These are phyloP conservation scores for Mastigias papua DNA, from an alignment of 30 jellyfish, hydroid and myxozoan species.

Conservation along the genomic window DNA sequence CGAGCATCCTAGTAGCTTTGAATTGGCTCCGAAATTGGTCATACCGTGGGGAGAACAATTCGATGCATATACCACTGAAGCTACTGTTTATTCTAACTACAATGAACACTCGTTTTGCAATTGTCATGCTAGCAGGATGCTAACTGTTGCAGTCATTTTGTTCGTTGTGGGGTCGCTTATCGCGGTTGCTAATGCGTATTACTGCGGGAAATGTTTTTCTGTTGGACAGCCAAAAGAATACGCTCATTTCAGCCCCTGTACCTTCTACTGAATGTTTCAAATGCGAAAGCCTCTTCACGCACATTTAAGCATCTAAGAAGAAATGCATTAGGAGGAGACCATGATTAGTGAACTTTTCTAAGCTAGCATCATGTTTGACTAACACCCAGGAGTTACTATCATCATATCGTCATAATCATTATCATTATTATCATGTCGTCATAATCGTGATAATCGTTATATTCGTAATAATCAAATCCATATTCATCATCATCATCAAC, in stretches of 20 bases:
- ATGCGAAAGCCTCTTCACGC: no score
- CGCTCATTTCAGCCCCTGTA: slow-evolving; percentile 98
- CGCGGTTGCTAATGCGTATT: slow-evolving; percentile 90
- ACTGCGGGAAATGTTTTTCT: slow-evolving; percentile 92
- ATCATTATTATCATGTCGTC: no score
- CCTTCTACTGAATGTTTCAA: slow-evolving; percentile 73
- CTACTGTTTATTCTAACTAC: background rate
- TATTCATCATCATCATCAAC: no score
- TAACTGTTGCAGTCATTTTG: slow-evolving; percentile 82
- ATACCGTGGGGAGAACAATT: background rate
- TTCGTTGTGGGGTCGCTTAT: slow-evolving; percentile 82
- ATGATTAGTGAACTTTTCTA: no score
- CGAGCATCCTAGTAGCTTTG: background rate
- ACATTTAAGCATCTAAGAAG: no score
- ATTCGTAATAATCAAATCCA: no score
- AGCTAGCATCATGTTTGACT: no score
- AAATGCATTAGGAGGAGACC: no score
- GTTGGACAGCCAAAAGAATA: slow-evolving; percentile 92
- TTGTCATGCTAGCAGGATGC: slow-evolving; percentile 39
- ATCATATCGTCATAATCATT: no score
- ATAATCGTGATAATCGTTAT: no score
- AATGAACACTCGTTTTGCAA: background rate
- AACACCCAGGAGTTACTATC: no score
- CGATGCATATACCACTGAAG: background rate
- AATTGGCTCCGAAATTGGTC: background rate